Base-by-base conservation (phyloP, 1,140 invertebrate genomes). In the Cotesia chilonis region DNA sequence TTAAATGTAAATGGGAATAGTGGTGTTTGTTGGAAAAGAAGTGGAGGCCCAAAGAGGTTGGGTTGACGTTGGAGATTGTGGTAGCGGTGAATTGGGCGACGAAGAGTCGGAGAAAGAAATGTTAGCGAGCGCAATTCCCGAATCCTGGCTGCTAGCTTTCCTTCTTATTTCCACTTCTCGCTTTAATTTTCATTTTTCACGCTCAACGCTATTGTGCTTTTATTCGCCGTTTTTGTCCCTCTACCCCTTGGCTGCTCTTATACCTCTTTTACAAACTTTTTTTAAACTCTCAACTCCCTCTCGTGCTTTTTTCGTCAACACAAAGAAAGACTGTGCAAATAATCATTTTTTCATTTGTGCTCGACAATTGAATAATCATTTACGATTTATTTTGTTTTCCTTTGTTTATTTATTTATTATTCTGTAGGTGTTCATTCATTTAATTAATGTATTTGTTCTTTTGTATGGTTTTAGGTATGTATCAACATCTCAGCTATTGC, bases 161-260 rank as follows among this genome's bases (percentile, higher is more conserved):
- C 35, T 71, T 47, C 63, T 64, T 65, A 71, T 71, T 71, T 66
- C 63, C 63, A 66, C 61, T 71, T 71, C 61, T 71, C 63, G 63
- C 70, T 65, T 71, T 71, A 71, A 71, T 71, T 71, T 66, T 71
- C 70, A 71, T 71, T 71, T 71, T 71, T 66, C 47, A 71, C 70
- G 70, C 70, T 66, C 63, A 41, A 57, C 35, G 70, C 52, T 55
- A 66, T 71, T 71, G 70, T 65, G 47, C 59, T 51, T 64, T 70
- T 70, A 55, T 71, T 17, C 63, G 20, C 55, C n/a, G 20, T 4
- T 59, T 55, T 54, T 68, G 12, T 12, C 5, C 20, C 6, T 28
- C 51, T 35, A 4, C 17, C 14, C 60, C 20, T 51, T 35, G 2
- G 10, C 2, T 36, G 28, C 41, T 47, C 57, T 12, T 51, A 12